A percentile compares a stretch with the other conserved stretches of the same genome.
phyloP scores from a whole-genome alignment of 2,113 vertebrate species.

The Thryonomys swinderianus region DNA sequence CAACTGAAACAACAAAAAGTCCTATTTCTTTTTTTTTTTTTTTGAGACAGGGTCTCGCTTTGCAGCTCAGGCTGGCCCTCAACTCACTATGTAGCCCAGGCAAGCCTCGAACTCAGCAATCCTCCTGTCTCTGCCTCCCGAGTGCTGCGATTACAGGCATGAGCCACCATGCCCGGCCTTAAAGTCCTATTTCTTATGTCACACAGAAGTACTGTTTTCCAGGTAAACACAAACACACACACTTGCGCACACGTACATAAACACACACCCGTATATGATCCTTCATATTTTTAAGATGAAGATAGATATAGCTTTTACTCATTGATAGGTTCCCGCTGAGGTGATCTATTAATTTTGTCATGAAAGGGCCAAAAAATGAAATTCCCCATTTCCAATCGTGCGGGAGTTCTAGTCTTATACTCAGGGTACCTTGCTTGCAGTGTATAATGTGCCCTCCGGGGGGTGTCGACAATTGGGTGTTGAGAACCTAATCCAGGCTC shows the following conservation, averaged over 20 bases:
- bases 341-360: slow-evolving; percentile 58
- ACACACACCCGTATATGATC: not conserved
- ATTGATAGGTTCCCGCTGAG: not conserved
- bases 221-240: not conserved
- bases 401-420: slow-evolving; percentile 61
- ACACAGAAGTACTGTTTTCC: not conserved
- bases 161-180: no score
- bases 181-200: slow-evolving; percentile 12
- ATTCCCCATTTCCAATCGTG: slow-evolving; percentile 74
- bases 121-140: no score
- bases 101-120: no score
- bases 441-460: slow-evolving; percentile 73
- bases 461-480: slow-evolving; percentile 81
- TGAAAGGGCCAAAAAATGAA: slow-evolving; percentile 66
- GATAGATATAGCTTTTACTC: slow-evolving; percentile 47
- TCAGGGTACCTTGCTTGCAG: slow-evolving; percentile 80
- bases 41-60: no score
- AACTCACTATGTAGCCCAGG: no score
- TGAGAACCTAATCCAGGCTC: slow-evolving; percentile 82
- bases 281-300: not conserved
- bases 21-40: no score
- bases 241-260: no score
- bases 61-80: no score
- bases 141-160: no score
- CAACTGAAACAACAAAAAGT: slow-evolving; percentile 29